These are phyloP conservation scores for Zeuzera pyrina DNA, from an alignment of 2,888 invertebrate genomes.

Conservation along the genomic window DNA sequence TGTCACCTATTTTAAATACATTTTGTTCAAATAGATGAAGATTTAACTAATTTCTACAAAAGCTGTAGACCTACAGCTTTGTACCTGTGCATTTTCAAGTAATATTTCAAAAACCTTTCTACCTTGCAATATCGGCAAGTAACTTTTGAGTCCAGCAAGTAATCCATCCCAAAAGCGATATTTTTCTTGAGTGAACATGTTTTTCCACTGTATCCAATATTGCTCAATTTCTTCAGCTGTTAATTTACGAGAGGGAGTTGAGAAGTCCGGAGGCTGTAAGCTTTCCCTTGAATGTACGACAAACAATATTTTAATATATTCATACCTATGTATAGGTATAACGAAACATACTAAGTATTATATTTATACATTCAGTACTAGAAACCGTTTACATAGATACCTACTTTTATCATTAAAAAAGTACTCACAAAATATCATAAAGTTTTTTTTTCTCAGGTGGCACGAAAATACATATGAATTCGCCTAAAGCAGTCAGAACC, in stretches of 20 bases:
- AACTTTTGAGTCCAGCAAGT: slow-evolving; percentile 75
- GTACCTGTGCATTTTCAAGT: too few species aligned
- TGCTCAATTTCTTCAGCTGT: slow-evolving; percentile 69
- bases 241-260: slow-evolving; percentile 71
- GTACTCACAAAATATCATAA: slow-evolving; percentile 48
- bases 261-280: slow-evolving; percentile 50
- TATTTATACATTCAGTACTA: too few species aligned
- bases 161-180: slow-evolving; percentile 82
- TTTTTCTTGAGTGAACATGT: slow-evolving; percentile 73
- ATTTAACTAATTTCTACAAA: too few species aligned
- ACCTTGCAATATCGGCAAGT: slow-evolving; percentile 77
- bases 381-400: too few species aligned
- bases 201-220: slow-evolving; percentile 79
- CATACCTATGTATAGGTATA: too few species aligned
- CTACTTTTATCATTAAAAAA: not conserved
- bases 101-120: too few species aligned
- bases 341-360: too few species aligned
- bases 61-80: too few species aligned
- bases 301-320: not conserved
- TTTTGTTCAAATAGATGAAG: too few species aligned
- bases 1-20: too few species aligned
- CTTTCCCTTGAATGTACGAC: too few species aligned
- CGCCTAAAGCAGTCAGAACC: slow-evolving; percentile 76
- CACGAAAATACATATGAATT: slow-evolving; percentile 69
- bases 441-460: slow-evolving; percentile 56